A percentile compares a stretch with the other conserved stretches of the same genome.
Conservation (phyloP, 2,888 invertebrate genomes). For the Loripinus fragilis region DNA sequence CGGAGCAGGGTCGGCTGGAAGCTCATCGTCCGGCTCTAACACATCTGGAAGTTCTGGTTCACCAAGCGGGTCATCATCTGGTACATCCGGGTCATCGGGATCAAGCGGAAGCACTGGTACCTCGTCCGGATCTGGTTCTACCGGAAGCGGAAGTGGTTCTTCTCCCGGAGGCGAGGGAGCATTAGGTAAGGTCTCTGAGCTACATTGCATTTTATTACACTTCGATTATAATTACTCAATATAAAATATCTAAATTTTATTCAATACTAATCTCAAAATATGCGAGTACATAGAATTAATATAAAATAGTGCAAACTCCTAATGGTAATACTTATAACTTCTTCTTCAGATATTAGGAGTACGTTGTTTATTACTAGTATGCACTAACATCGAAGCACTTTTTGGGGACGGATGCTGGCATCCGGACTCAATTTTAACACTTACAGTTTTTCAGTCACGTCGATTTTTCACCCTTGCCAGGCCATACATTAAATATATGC, state of each 20-base stretch:
- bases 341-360: too few relatives aligned
- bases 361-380: too few relatives aligned
- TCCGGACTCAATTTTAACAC: too few relatives aligned
- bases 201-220: not conserved
- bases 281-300: too few relatives aligned
- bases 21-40: not conserved
- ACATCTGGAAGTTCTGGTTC: not conserved
- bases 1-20: not conserved
- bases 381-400: too few relatives aligned
- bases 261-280: not conserved
- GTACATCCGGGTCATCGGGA: not conserved
- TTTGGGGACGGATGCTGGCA: too few relatives aligned
- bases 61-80: not conserved
- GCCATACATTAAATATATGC: too few relatives aligned
- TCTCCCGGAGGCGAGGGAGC: not conserved
- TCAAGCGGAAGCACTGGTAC: not conserved
- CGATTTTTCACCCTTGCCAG: too few relatives aligned
- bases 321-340: too few relatives aligned
- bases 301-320: too few relatives aligned
- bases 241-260: not conserved
- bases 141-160: conserved; percentile 3
- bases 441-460: too few relatives aligned
- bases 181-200: not conserved
- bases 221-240: not conserved
- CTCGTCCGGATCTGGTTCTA: not conserved